Evolutionary conservation across 2,113 vertebrate species (phyloP).

Genomic region (Catharus fuscescens): DNA sequence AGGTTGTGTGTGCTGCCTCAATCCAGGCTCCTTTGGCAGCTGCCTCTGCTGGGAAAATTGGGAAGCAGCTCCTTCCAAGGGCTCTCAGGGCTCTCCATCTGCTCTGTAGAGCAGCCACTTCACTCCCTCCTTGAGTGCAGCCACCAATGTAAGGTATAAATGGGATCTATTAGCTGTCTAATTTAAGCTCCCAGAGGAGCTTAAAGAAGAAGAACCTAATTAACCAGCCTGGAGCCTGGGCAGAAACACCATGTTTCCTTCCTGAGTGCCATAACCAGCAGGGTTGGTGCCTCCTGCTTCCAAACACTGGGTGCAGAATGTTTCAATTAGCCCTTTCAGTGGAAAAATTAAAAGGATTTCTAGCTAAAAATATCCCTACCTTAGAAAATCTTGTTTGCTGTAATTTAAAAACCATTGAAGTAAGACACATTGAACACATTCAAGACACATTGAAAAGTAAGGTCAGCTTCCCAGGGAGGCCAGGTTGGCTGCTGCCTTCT

Average conservation of each 20-base stretch:
- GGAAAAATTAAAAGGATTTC: neutral
- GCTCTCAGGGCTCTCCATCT: neutral
- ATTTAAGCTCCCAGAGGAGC: slow-evolving; percentile 37
- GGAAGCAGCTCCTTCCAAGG: neutral
- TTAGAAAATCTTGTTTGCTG: neutral
- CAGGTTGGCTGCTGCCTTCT: slow-evolving; percentile 11
- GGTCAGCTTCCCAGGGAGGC: neutral
- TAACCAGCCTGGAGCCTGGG: slow-evolving; percentile 35
- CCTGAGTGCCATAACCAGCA: neutral
- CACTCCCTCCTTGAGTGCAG: neutral
- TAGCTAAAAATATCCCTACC: slow-evolving; percentile 47
- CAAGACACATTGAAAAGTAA: neutral
- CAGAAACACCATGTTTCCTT: neutral
- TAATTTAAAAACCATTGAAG: neutral
- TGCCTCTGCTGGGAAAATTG: neutral
- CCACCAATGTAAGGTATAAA: slow-evolving; percentile 22
- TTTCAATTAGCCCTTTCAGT: slow-evolving; percentile 24
- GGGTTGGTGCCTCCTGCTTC: slow-evolving; percentile 24
- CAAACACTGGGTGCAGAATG: neutral
- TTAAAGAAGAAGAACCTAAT: slow-evolving; percentile 42
- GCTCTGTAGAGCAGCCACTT: neutral
- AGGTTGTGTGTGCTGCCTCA: neutral
- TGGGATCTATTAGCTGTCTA: slow-evolving; percentile 1
- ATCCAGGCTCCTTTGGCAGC: neutral
- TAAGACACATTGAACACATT: neutral